Evolutionary conservation across 1,140 invertebrate species (phyloP).

Genomic region (Ridgeia piscesae): DNA sequence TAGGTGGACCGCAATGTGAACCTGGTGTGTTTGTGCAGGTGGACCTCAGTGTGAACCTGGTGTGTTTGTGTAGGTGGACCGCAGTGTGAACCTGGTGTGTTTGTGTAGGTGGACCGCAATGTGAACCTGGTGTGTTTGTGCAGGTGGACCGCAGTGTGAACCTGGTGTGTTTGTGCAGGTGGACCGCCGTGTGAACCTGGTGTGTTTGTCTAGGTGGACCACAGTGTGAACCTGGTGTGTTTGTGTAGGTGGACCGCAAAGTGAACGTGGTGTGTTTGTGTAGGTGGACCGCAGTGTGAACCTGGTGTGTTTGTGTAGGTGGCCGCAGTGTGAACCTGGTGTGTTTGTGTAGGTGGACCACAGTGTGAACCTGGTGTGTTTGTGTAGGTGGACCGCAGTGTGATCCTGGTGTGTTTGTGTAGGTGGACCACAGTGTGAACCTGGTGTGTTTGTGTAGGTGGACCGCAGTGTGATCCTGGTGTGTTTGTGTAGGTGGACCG

Average conservation of each 20-base stretch:
- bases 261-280: not conserved
- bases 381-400: too few species aligned
- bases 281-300: not conserved
- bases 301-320: conserved; percentile 7
- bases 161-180: conserved; percentile 85
- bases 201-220: not conserved
- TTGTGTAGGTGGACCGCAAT: too few species aligned
- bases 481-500: not conserved
- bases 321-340: not conserved
- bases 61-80: conserved; percentile 87
- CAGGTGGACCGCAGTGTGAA: conserved; percentile 93
- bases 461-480: conserved; percentile 62
- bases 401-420: not conserved
- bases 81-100: conserved; percentile 57
- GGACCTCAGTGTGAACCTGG: conserved; percentile 90
- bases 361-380: not conserved
- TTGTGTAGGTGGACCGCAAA: not conserved
- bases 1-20: too few species aligned
- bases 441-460: conserved; percentile 89
- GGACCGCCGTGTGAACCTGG: conserved; percentile 58
- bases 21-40: conserved; percentile 62
- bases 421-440: conserved; percentile 92
- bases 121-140: not conserved
- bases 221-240: not conserved
- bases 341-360: not conserved